Evolutionary conservation across 2,113 vertebrate genomes (phyloP).

Genomic region (Anarrhichthys ocellatus): DNA sequence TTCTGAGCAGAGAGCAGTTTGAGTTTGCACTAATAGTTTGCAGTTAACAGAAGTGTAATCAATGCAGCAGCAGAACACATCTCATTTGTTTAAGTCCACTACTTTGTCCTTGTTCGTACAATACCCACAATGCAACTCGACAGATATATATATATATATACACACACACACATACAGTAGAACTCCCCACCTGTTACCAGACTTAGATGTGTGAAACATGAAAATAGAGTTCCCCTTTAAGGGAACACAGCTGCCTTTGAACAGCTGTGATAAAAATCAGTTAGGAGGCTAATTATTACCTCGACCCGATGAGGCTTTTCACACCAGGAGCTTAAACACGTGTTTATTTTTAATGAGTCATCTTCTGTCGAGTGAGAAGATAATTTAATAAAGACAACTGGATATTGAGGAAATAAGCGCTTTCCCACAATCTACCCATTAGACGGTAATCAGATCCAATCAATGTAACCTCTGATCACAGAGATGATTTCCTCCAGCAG

Average conservation of each 20-base stretch:
- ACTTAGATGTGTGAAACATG: not conserved
- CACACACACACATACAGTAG: not conserved
- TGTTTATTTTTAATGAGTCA: not conserved
- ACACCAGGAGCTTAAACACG: not conserved
- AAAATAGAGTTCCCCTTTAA: not conserved
- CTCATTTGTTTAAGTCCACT: no score
- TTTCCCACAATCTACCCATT: not conserved
- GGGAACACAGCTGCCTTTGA: not conserved
- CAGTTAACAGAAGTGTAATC: no score
- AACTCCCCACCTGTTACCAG: not conserved
- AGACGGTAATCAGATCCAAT: slow-evolving; percentile 17
- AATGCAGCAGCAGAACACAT: no score
- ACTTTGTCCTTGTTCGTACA: not conserved
- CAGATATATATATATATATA: not conserved
- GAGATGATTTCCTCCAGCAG: not conserved
- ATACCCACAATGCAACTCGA: not conserved
- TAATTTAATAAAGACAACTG: not conserved
- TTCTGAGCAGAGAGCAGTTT: no score
- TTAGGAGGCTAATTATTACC: not conserved
- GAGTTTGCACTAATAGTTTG: no score
- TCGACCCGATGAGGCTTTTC: not conserved
- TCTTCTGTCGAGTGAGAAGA: not conserved
- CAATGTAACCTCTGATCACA: not conserved
- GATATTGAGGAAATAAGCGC: not conserved
- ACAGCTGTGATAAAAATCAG: not conserved